Base-by-base conservation (phyloP, 2,113 vertebrate genomes). In the Azemiops feae region DNA sequence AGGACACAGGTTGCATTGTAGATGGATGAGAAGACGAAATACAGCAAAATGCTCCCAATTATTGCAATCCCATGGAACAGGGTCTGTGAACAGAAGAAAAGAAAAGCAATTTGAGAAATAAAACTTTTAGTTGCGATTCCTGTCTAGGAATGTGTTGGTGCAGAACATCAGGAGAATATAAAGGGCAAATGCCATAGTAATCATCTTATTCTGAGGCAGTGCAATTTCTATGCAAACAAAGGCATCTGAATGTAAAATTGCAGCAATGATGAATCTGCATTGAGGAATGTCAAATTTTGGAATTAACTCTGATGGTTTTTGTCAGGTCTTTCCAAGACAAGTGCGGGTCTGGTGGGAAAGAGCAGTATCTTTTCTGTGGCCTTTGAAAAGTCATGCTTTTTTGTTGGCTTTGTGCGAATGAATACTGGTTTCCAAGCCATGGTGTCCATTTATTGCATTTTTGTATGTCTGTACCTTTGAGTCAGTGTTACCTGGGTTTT, bases 1-100 rank as follows among this genome's bases (percentile, higher is more conserved):
- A 93, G 90, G 93, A 99, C 64, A 0, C 99, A 99, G 94, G 93
- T 0, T 22, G 98, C 97, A 0, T 97, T 98, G 97, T 99, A 99
- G 92, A 96, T 93, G 0, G 98, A 90, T 0, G 98, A 98, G 90
- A 99, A 96, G 43, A 95, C 0, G 10, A 99, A 96, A 96, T 98
- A 99, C 14, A 97, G 30, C 5, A 95, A 93, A 96, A 99, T 97
- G 0, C 99, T 99, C 95, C 97, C 98, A 9, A 98, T 5, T 90
- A 99, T 98, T 0, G 97, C 92, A 0, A 97, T 87, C 95, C 96
- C 96, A 9, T 99, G 99, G 87, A 98, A 95, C 92, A 96, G 0
- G 1, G 99, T 99, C 99, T 99, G 96, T 23, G 94, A 95, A 91
- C 0, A 94, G 25, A 95, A 95, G 45, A 55, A 27, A 74, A 87